These are phyloP conservation scores for Pampus argenteus DNA, from an alignment of 2,797 vertebrate genomes.

Conservation along the genomic window DNA sequence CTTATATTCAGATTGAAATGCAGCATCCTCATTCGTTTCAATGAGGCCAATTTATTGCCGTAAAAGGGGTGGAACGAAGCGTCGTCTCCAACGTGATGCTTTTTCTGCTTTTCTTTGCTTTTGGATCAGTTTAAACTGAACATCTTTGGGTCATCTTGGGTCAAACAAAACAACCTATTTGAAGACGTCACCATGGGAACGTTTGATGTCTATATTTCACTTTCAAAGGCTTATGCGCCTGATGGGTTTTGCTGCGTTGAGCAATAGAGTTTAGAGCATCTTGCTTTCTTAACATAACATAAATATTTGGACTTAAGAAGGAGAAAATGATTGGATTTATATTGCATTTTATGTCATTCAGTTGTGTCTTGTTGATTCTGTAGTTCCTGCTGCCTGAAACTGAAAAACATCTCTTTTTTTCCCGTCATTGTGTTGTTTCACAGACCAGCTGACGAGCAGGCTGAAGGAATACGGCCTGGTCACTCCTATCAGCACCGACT, in stretches of 20 bases:
- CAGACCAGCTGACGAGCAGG: constrained; percentile 83
- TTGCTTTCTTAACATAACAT: background rate
- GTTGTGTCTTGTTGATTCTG: background rate
- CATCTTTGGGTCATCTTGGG: background rate
- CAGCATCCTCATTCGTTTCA: background rate
- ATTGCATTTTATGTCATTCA: background rate
- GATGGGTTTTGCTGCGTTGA: background rate
- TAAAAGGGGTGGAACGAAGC: too few relatives aligned
- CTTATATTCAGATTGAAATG: background rate
- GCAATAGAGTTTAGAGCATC: background rate
- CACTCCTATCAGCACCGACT: constrained; percentile 92
- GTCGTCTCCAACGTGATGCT: background rate
- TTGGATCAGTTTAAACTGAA: background rate
- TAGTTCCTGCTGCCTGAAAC: background rate
- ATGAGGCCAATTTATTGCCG: too few relatives aligned
- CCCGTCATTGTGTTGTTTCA: constrained; percentile 13
- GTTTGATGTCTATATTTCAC: background rate
- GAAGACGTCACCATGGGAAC: background rate
- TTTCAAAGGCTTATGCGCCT: background rate
- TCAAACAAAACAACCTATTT: background rate
- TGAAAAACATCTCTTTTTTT: background rate
- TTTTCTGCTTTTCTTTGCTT: background rate
- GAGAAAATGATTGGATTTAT: background rate
- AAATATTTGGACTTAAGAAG: background rate
- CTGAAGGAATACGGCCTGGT: constrained; percentile 90